Percentiles rank a stretch among this genome's conserved stretches.
Conservation (phyloP, 2,888 invertebrate species). For the Apotomis betuletana region DNA sequence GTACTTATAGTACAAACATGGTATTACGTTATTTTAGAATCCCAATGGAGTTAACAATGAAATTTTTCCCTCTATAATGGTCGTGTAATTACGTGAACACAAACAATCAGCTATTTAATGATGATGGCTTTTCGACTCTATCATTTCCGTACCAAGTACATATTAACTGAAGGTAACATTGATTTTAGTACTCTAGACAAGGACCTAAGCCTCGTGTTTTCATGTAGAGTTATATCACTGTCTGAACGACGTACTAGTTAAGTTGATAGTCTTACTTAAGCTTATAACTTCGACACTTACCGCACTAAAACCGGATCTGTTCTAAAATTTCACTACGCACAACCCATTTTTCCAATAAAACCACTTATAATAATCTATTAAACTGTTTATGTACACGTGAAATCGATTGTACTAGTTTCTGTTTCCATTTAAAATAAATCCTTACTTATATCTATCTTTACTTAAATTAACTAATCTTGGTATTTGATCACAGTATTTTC, state of each 20-base stretch:
- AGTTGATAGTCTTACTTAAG: background rate
- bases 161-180: conserved; percentile 10
- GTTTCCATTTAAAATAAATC: conserved; percentile 28
- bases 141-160: conserved; percentile 13
- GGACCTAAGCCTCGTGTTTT: conserved; percentile 10
- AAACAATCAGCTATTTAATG: conserved; percentile 20
- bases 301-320: conserved; percentile 5
- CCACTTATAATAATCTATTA: conserved; percentile 19
- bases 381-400: conserved; percentile 33
- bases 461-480: conserved; percentile 28
- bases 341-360: conserved; percentile 36
- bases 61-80: background rate
- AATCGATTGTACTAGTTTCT: conserved; percentile 30
- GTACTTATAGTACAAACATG: no score
- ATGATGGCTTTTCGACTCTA: conserved; percentile 6
- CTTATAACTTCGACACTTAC: conserved; percentile 26
- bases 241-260: background rate
- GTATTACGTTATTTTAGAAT: no score
- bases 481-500: conserved; percentile 44
- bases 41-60: no score
- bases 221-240: conserved; percentile 19
- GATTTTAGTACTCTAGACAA: conserved; percentile 23
- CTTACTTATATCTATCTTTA: conserved; percentile 30
- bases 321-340: conserved; percentile 37
- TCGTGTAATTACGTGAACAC: background rate